Base-by-base conservation (phyloP, 2,888 invertebrate genomes). In the Dione vanillae region DNA sequence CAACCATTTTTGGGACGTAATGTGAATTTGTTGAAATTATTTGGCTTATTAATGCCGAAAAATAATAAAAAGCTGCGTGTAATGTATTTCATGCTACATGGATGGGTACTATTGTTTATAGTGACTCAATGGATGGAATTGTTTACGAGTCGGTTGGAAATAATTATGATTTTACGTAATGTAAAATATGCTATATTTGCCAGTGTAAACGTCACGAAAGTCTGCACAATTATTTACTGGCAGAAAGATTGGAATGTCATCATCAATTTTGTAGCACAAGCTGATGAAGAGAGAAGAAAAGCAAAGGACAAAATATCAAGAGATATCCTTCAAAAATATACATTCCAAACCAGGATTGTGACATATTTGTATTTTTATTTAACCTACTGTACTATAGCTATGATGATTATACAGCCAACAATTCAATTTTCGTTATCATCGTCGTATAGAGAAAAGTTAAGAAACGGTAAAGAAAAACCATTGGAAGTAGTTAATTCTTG, bases 111-210 rank as follows among this genome's bases (percentile, higher is more conserved):
- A 0, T 41, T 88, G 2, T 92, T 91, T 37, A 84, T 84, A 0
- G 80, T 80, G 0, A 87, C 89, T 0, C 87, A 90, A 67, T 88
- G 80, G 14, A 77, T 88, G 0, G 90, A 91, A 10, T 81, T 91
- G 9, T 91, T 85, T 83, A 88, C 85, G 51, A 81, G 88, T 5
- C 89, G 85, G 75, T 79, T 80, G 0, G 82, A 90, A 49, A 72
- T 90, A 11, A 85, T 79, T 73, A 72, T 86, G 40, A 76, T 91
- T 0, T 65, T 91, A 5, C 86, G 84, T 20, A 91, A 91, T 65
- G 66, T 91, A 2, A 91, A 90, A 71, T 87, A 89, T 0, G 87
- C 87, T 0, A 87, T 92, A 85, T 67, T 90, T 1, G 85, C 88
- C 0, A 85, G 85, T 0, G 83, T 91, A 0, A 90, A 86, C 40